Conservation (phyloP, 2,113 vertebrate genomes). For the Ramphastos sulfuratus region DNA sequence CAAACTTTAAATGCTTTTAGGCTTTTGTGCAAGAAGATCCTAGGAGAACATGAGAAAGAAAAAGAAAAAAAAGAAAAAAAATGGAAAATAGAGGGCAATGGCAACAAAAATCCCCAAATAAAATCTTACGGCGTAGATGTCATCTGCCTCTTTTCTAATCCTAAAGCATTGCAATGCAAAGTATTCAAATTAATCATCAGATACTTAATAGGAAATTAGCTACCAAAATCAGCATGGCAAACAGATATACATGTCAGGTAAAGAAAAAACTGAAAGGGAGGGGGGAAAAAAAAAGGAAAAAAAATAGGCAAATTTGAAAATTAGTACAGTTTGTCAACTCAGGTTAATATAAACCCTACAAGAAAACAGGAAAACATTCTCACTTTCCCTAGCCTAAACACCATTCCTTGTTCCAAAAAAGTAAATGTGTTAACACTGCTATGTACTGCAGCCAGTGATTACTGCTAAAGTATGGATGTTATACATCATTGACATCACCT, state of each 20-base stretch:
- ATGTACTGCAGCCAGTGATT: background rate
- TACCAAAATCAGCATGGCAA: background rate
- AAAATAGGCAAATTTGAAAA: background rate
- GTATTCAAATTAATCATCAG: background rate
- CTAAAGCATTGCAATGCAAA: background rate
- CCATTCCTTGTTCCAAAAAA: background rate
- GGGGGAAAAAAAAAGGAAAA: background rate
- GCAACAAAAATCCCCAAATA: background rate
- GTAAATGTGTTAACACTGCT: background rate
- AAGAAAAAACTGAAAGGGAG: background rate
- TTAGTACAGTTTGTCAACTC: background rate
- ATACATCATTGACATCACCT: background rate
- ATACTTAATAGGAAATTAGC: background rate
- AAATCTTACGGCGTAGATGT: background rate
- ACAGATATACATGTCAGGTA: background rate
- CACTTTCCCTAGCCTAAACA: background rate
- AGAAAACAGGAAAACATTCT: background rate
- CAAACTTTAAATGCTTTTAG: constrained; percentile 80
- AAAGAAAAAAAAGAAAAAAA: background rate
- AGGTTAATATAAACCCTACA: background rate
- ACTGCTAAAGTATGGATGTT: background rate
- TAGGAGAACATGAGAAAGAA: background rate
- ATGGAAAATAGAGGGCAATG: background rate
- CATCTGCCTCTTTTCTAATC: background rate
- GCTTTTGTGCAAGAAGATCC: constrained; percentile 75